phyloP scores from a whole-genome alignment of 2,113 vertebrate species.

The Hydrolagus affinis region DNA sequence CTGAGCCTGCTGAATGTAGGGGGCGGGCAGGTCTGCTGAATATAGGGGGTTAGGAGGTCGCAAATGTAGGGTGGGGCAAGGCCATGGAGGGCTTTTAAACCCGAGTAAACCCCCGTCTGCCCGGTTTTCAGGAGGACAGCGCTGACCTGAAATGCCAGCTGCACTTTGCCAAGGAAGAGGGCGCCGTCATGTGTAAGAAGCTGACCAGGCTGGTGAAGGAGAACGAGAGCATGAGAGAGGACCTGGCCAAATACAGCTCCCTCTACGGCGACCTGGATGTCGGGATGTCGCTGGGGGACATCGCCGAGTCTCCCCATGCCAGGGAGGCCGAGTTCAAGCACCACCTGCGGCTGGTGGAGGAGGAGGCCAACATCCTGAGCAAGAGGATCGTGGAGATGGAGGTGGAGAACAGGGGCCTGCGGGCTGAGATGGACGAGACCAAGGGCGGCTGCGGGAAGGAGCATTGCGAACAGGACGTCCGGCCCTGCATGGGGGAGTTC shows the following conservation, averaged over 20 bases:
- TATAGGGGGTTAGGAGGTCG: too few species aligned
- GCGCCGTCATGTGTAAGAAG: conserved; percentile 95
- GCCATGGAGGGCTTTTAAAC: too few species aligned
- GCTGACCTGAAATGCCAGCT: conserved; percentile 93
- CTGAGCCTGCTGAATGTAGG: too few species aligned
- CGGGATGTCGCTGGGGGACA: conserved; percentile 77
- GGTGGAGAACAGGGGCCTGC: conserved; percentile 89
- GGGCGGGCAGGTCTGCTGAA: too few species aligned
- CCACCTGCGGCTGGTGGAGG: conserved; percentile 91
- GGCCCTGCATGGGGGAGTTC: conserved; percentile 55
- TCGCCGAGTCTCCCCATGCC: conserved; percentile 83
- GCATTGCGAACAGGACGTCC: conserved; percentile 50
- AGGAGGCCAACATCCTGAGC: conserved; percentile 93
- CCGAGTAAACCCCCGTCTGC: not conserved
- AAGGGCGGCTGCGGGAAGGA: conserved; percentile 65
- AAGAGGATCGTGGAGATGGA: conserved; percentile 91
- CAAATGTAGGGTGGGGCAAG: too few species aligned
- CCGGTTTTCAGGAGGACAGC: conserved; percentile 72
- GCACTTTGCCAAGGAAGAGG: conserved; percentile 96
- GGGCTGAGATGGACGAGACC: conserved; percentile 92
- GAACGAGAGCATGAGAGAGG: conserved; percentile 87
- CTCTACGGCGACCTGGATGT: conserved; percentile 83
- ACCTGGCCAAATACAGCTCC: conserved; percentile 82
- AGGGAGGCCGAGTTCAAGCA: conserved; percentile 85
- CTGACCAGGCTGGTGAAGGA: conserved; percentile 91